Evolutionary conservation across 2,888 invertebrate genomes (phyloP).

Genomic region (Cordilura impudica): DNA sequence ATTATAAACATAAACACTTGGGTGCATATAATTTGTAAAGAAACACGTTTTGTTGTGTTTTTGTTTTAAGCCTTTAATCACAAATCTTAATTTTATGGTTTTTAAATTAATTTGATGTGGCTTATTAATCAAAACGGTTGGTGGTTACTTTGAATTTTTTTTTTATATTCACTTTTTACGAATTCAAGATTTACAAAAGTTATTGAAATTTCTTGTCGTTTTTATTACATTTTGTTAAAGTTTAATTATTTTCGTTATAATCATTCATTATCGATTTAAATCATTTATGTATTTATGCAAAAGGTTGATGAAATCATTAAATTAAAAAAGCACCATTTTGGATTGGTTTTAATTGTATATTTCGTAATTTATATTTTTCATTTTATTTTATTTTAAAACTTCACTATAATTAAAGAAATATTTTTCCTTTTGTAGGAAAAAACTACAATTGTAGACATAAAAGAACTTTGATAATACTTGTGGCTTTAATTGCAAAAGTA

Average conservation of each 20-base stretch:
- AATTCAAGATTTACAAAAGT: not conserved
- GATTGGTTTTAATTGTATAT: not conserved
- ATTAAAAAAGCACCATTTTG: not conserved
- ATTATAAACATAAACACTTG: no score
- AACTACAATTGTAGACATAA: slow-evolving; percentile 15
- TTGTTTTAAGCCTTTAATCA: not conserved
- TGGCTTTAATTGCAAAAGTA: slow-evolving; percentile 41
- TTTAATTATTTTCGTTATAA: slow-evolving; percentile 1
- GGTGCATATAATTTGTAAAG: not conserved
- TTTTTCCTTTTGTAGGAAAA: not conserved
- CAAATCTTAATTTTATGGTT: slow-evolving; percentile 7
- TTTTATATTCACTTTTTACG: not conserved
- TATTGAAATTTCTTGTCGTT: not conserved
- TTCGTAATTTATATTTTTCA: not conserved
- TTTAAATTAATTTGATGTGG: slow-evolving; percentile 16
- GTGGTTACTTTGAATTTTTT: not conserved
- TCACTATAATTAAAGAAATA: slow-evolving; percentile 5
- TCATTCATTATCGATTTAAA: not conserved
- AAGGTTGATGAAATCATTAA: not conserved
- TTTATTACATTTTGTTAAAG: not conserved
- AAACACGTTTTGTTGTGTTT: not conserved
- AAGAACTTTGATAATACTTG: slow-evolving; percentile 48
- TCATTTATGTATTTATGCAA: not conserved
- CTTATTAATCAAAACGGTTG: not conserved
- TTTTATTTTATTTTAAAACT: not conserved